Evolutionary conservation across 2,113 vertebrate genomes (phyloP), one percentile per base, ranked within the genome.

Genomic region (Phasianus colchicus): DNA sequence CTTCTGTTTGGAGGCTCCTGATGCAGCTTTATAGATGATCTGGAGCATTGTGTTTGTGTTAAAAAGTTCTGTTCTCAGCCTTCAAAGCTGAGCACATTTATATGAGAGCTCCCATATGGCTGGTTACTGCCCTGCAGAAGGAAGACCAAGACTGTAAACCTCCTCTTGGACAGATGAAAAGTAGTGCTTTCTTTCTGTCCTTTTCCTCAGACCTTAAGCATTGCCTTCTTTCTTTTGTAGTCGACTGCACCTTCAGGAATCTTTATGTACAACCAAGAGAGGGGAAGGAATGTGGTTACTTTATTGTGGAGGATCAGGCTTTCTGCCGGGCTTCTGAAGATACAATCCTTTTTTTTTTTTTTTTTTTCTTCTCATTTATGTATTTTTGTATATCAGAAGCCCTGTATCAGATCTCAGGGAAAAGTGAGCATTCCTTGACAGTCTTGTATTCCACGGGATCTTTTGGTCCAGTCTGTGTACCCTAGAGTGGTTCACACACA

Each of bases 81-180:
- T 11, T 90, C 52, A 55, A 40, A 69, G 12, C 29, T 72, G 17
- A 65, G 3, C 21, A n/a, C 0, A 0, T 50, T 88, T 65, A 48
- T 76, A 10, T 38, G 73, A 42, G 32, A 69, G 8, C 25, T 82
- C 7, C 76, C 2, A 0, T 57, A 27, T 42, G 76, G 43, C 12
- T 15, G 5, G 4, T 47, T 10, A 1, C 32, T 82, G 50, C 57
- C 3, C 19, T 57, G 17, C 67, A 25, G 29, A 43, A 75, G 21
- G 14, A 83, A 67, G 40, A 83, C 32, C 4, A 16, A 66, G 9
- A 16, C 54, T 3, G 1, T 85, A 64, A 38, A 20, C 45, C 5
- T 58, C 17, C 16, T 34, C 7, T 69, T 34, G 19, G 19, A 57
- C 14, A 24, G 12, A 47, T 87, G 20, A 29, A 20, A 55, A 69